phyloP scores from a whole-genome alignment of 2,797 vertebrate genomes.

The Danio kyathit region DNA sequence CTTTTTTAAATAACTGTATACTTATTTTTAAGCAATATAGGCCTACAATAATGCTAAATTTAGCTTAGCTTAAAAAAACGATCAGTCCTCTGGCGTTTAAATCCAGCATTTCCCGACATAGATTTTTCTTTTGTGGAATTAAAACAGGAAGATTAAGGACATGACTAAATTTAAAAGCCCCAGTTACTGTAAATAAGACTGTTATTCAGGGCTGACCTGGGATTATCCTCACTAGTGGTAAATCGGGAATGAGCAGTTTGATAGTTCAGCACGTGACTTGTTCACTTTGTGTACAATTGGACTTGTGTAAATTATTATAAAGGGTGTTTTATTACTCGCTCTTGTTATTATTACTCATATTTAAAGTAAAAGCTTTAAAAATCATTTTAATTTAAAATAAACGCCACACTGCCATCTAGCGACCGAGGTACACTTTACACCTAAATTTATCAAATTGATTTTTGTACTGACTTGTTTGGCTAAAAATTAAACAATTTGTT shows the following conservation, averaged over 20 bases:
- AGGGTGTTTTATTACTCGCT: not conserved
- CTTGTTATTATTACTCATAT: not conserved
- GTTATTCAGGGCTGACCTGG: not conserved
- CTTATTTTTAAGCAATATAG: too few relatives aligned
- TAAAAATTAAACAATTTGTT: not conserved
- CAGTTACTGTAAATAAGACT: conserved; percentile 10
- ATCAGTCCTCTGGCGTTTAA: too few relatives aligned
- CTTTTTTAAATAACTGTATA: too few relatives aligned
- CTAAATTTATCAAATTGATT: not conserved
- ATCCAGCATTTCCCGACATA: too few relatives aligned
- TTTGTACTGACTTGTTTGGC: not conserved
- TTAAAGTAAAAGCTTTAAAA: not conserved
- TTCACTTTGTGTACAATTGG: not conserved
- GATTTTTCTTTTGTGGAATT: not conserved
- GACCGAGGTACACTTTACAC: not conserved
- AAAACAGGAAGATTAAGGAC: not conserved
- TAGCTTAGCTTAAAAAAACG: too few relatives aligned
- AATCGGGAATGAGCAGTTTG: conserved; percentile 11
- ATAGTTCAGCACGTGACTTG: not conserved
- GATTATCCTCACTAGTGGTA: conserved; percentile 9
- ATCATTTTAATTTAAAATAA: too few relatives aligned
- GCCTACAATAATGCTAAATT: too few relatives aligned
- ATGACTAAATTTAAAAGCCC: conserved; percentile 6
- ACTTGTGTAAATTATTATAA: not conserved
- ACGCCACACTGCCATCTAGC: conserved; percentile 52